Evolutionary conservation across 2,113 vertebrate species (phyloP).

Genomic region (Dipodomys merriami): DNA sequence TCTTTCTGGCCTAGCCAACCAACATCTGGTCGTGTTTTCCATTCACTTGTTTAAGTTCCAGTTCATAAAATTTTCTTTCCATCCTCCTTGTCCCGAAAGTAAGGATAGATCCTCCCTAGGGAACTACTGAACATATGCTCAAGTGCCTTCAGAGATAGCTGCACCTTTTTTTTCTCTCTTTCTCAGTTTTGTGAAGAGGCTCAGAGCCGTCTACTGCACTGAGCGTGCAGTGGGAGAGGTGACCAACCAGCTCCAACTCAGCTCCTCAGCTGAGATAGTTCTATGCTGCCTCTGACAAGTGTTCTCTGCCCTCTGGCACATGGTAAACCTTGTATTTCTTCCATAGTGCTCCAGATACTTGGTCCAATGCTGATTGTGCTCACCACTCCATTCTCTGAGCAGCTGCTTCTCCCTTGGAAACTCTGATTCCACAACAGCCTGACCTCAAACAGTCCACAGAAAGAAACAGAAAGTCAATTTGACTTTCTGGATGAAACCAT

Average conservation of each 20-base stretch:
- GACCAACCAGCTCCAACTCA: neutral
- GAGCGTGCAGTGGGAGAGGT: neutral
- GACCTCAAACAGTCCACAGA: constrained; percentile 24
- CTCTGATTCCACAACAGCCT: constrained; percentile 33
- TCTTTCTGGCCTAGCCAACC: constrained; percentile 45
- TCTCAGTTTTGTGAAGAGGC: neutral
- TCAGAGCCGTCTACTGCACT: neutral
- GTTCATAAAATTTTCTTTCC: constrained; percentile 66
- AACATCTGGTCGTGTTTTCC: constrained; percentile 74
- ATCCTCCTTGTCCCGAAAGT: constrained; percentile 53
- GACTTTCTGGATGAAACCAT: constrained; percentile 55
- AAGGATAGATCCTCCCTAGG: constrained; percentile 44
- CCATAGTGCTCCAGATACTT: neutral
- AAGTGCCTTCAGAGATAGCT: constrained; percentile 57
- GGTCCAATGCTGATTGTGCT: constrained; percentile 15
- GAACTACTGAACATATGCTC: constrained; percentile 62
- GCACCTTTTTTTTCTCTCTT: constrained; percentile 17
- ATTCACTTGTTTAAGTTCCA: constrained; percentile 70
- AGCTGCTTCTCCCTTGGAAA: constrained; percentile 55
- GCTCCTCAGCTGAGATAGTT: neutral
- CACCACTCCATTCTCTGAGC: neutral
- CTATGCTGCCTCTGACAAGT: neutral
- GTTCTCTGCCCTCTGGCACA: neutral
- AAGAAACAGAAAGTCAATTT: constrained; percentile 56
- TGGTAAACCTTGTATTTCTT: neutral